Base-by-base conservation (phyloP, 2,113 vertebrate genomes). In the Spea bombifrons region DNA sequence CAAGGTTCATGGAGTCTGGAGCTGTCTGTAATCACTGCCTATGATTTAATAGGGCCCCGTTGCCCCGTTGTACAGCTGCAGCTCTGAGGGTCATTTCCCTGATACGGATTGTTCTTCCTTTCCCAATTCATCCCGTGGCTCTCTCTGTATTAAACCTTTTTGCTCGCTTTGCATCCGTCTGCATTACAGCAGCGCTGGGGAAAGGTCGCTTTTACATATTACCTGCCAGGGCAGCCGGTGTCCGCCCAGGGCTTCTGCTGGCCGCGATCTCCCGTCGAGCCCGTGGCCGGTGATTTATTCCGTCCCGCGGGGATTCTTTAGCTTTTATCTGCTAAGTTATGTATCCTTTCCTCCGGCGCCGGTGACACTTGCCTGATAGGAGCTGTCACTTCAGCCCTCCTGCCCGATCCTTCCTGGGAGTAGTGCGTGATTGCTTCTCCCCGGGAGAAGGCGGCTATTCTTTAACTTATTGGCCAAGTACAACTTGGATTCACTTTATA, bases 331-430 rank as follows among this genome's bases (percentile, higher is more conserved):
- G 50, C 50, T 66, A 43, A 49, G 73, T 49, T 67, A 48, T 70
- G 75, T 59, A 49, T 76, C 75, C 65, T 15, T 76, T 59, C 15
- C 45, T 16, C 45, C 48, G 66, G 44, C 75, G 47, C 52, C 75
- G 8, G 53, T 76, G 75, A 69, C 66, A 70, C 75, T 48, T 69
- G 13, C 65, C 66, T 76, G 70, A 77, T 70, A 70, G 67, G 46
- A 77, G 55, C 66, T 77, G 75, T 70, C 75, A 61, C 7, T 59
- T 59, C 57, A 13, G 44, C 66, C 75, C 66, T 63, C n/a, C 44
- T 49, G n/a, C 46, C 52, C 16, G 64, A 66, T 76, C 46, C 66
- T 66, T 76, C 74, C 50, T 47, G 65, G 44, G 75, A 76, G 75
- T n/a, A 44, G 50, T 55, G 66, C 48, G 59, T 76, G 65, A 76